phyloP scores from a whole-genome alignment of 2,888 invertebrate genomes.

The Drosophila histrio region DNA sequence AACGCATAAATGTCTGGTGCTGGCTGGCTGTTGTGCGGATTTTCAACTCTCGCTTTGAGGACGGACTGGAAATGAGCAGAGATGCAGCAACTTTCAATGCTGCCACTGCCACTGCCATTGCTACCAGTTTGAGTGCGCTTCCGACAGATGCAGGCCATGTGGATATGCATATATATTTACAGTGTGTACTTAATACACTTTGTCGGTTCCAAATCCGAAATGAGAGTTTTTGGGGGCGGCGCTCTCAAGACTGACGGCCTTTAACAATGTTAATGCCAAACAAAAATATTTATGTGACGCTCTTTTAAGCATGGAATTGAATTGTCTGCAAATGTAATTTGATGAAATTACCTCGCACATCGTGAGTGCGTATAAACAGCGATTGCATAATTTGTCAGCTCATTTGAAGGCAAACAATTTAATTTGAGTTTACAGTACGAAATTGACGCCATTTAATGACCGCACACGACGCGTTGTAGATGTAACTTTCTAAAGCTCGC shows the following conservation, averaged over 20 bases:
- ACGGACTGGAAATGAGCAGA: conserved; percentile 27
- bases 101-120: conserved; percentile 16
- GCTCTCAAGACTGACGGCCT: conserved; percentile 15
- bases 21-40: conserved; percentile 35
- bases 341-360: conserved; percentile 27
- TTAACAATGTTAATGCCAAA: conserved; percentile 19
- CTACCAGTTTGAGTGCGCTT: conserved; percentile 24
- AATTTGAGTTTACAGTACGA: conserved; percentile 48
- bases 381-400: conserved; percentile 61
- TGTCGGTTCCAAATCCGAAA: neutral
- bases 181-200: conserved; percentile 3
- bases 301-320: conserved; percentile 41
- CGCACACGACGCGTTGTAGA: conserved; percentile 31
- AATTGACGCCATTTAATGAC: conserved; percentile 55
- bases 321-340: conserved; percentile 47
- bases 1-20: conserved; percentile 42
- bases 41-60: conserved; percentile 56
- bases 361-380: conserved; percentile 1
- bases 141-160: conserved; percentile 45
- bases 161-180: conserved; percentile 23
- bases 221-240: neutral
- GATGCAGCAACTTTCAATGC: conserved; percentile 50
- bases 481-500: conserved; percentile 61
- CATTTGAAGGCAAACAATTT: conserved; percentile 36
- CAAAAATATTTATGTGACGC: conserved; percentile 19